Base-by-base conservation (phyloP, 2,888 invertebrate genomes). In the Megastigmus dorsalis region DNA sequence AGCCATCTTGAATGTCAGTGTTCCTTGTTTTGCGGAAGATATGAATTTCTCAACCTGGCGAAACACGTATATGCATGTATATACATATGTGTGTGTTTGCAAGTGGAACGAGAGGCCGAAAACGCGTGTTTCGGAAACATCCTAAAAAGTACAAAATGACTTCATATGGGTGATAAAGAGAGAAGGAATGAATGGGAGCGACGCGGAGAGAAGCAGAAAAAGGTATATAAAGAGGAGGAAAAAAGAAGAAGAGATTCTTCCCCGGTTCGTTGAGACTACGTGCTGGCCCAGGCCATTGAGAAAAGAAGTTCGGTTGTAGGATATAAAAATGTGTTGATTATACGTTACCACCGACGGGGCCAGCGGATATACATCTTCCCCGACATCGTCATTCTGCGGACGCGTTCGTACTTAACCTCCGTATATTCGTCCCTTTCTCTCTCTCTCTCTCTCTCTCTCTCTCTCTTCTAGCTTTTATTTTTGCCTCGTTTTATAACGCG, bases 321-420 rank as follows among this genome's bases (percentile, higher is more conserved):
- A 85, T 84, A 86, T 86, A 87, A 87, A 87, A 87, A 87, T 87
- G 86, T 86, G 87, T 87, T 87, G 87, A 87, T 87, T 87, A 87
- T 87, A 87, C 83, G 86, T 86, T 87, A 80, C 79, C 81, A 80
- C 43, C 48, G 38, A 26, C 77, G 78, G 73, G 77, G 74, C 75
- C 73, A 72, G 71, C 59, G 73, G 73, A 73, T 73, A 73, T 67
- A 60, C 73, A 33, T 73, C 65, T 59, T 57, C 33, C 30, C 18
- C 26, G 38, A 20, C 60, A 28, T n/a, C 69, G 69, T 52, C 69
- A 43, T 69, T 62, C 52, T 38, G 30, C 50, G 41, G 38, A 41
- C 30, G 52, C 30, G 33, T 45, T 36, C 4, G 41, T 41, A 13
- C 10, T 48, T 48, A 62, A 62, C 62, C 62, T 48, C 62, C 33